phyloP scores from a whole-genome alignment of 2,797 vertebrate species.

The Serranus cabrilla region DNA sequence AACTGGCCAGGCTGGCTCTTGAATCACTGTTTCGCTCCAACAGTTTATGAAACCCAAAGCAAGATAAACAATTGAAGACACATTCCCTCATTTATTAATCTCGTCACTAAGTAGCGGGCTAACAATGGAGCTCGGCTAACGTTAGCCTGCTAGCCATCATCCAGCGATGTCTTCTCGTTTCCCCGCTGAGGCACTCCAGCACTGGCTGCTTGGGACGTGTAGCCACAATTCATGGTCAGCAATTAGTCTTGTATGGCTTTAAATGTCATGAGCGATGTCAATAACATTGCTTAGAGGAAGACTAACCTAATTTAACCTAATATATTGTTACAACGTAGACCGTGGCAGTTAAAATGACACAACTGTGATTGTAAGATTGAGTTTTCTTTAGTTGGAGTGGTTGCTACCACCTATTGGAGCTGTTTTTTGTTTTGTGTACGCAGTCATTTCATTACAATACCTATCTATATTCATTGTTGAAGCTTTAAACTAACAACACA shows the following conservation, averaged over 20 bases:
- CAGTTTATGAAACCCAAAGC: neutral
- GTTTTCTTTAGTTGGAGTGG: neutral
- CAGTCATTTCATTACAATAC: neutral
- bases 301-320: neutral
- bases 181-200: constrained; percentile 2
- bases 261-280: neutral
- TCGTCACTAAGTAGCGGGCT: constrained; percentile 24
- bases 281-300: neutral
- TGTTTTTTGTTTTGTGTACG: neutral
- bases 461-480: no score
- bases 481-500: no score
- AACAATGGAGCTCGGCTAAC: constrained; percentile 64
- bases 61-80: neutral
- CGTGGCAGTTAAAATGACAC: no score
- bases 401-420: neutral
- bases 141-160: constrained; percentile 69
- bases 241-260: neutral
- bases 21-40: fast-evolving
- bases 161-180: constrained; percentile 23
- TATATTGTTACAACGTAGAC: neutral
- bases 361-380: neutral
- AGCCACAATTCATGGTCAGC: neutral
- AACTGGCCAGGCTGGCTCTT: neutral
- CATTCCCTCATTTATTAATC: constrained; percentile 10
- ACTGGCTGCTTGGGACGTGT: neutral